Conservation (phyloP, 1,140 invertebrate genomes). For the Caenorhabditis latens region DNA sequence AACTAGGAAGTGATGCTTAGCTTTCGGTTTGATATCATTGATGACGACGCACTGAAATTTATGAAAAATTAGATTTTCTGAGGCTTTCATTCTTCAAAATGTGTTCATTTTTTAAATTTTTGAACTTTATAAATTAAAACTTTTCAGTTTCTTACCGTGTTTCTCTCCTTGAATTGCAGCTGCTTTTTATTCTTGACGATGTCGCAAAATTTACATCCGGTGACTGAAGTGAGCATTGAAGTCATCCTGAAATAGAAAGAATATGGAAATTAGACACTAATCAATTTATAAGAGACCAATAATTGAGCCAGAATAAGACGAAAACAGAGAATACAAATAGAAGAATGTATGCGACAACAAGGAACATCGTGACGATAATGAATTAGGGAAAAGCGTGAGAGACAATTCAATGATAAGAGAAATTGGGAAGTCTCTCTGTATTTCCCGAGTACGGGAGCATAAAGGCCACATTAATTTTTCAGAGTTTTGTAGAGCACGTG, state of each 20-base stretch:
- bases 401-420: neutral
- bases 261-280: neutral
- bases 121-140: neutral
- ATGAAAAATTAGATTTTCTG: neutral
- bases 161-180: conserved; percentile 59
- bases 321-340: conserved; percentile 47
- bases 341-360: conserved; percentile 22
- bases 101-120: no score
- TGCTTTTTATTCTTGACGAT: conserved; percentile 64
- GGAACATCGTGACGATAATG: conserved; percentile 13
- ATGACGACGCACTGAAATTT: conserved; percentile 62
- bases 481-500: no score
- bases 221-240: conserved; percentile 57
- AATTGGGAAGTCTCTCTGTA: neutral
- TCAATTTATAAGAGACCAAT: neutral
- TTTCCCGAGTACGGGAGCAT: no score
- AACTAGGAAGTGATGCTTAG: conserved; percentile 64
- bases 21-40: conserved; percentile 67
- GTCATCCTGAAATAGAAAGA: conserved; percentile 1
- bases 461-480: no score
- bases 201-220: conserved; percentile 66
- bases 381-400: neutral
- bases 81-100: no score
- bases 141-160: conserved; percentile 29
- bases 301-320: conserved; percentile 16